Evolutionary conservation across 1,140 invertebrate species (phyloP).

Genomic region (Parapsyche elsis): DNA sequence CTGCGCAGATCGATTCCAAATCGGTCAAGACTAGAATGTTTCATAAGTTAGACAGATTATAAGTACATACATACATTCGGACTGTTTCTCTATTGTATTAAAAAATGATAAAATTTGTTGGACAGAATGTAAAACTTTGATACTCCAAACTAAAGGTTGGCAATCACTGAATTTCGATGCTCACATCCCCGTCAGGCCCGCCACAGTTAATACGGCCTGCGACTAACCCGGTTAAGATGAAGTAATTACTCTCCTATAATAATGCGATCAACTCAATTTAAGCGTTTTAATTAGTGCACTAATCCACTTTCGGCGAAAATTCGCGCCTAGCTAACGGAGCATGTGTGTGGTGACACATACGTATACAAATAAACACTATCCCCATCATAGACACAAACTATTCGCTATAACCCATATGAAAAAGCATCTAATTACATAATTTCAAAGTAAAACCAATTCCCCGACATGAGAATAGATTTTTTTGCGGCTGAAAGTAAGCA

Average conservation of each 20-base stretch:
- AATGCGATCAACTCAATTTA: conserved; percentile 52
- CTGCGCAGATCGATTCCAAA: too few species aligned
- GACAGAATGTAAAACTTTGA: background rate
- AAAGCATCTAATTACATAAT: background rate
- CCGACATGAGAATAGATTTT: too few species aligned
- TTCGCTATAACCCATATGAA: background rate
- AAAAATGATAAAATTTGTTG: too few species aligned
- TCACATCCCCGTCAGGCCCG: conserved; percentile 36
- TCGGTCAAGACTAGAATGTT: too few species aligned
- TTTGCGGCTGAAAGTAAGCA: background rate
- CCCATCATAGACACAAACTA: background rate
- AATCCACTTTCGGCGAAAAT: conserved; percentile 47
- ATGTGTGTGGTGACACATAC: conserved; percentile 27
- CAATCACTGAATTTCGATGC: background rate
- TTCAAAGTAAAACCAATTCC: background rate
- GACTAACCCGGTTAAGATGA: conserved; percentile 48
- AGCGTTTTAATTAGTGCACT: conserved; percentile 45
- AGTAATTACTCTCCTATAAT: conserved; percentile 52
- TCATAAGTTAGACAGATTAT: too few species aligned
- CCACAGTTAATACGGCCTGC: conserved; percentile 45
- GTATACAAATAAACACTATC: background rate
- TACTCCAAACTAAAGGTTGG: background rate
- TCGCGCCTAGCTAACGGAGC: conserved; percentile 26
- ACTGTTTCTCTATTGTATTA: too few species aligned
- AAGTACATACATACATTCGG: too few species aligned